These are phyloP conservation scores for Drosophila kikkawai DNA, from an alignment of 1,140 invertebrate species.

Conservation along the genomic window DNA sequence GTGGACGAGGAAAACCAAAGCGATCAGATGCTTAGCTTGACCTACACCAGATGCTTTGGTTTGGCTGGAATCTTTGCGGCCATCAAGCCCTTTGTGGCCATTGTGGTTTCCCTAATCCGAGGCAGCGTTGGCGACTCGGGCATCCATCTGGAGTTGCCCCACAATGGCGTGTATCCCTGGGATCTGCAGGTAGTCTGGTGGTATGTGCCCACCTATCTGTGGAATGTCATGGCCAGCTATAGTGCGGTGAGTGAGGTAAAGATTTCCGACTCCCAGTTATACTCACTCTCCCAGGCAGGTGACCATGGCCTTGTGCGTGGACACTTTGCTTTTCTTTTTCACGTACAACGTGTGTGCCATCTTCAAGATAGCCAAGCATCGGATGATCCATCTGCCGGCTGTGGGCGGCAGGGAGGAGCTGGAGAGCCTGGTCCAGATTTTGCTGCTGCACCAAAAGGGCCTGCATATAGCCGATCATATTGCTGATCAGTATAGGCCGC, in stretches of 20 bases:
- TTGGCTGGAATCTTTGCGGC: constrained; percentile 53
- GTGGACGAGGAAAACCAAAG: constrained; percentile 60
- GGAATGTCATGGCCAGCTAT: constrained; percentile 65
- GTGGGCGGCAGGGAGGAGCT: constrained; percentile 26
- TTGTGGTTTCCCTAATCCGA: constrained; percentile 33
- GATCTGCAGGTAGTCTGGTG: constrained; percentile 26
- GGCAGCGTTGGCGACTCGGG: constrained; percentile 11
- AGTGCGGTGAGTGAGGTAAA: constrained; percentile 44
- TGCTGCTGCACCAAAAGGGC: constrained; percentile 62
- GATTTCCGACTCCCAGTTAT: neutral
- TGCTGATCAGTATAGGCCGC: constrained; percentile 35
- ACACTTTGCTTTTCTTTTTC: constrained; percentile 64
- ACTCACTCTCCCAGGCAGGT: constrained; percentile 2
- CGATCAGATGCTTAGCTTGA: constrained; percentile 56
- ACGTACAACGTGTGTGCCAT: constrained; percentile 72
- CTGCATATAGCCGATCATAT: constrained; percentile 56
- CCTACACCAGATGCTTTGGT: constrained; percentile 58
- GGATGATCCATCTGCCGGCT: constrained; percentile 45
- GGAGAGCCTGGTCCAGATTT: constrained; percentile 33
- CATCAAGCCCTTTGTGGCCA: constrained; percentile 59
- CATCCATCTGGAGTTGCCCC: constrained; percentile 54
- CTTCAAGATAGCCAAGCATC: constrained; percentile 67
- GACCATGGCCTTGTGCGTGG: constrained; percentile 63
- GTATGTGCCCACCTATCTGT: constrained; percentile 64
- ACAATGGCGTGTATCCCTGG: constrained; percentile 57